Evolutionary conservation across 35 echinoderm and acorn worm genomes (phyloP), one percentile per base, ranked within the genome.

Genomic region (Heliocidaris tuberculata): DNA sequence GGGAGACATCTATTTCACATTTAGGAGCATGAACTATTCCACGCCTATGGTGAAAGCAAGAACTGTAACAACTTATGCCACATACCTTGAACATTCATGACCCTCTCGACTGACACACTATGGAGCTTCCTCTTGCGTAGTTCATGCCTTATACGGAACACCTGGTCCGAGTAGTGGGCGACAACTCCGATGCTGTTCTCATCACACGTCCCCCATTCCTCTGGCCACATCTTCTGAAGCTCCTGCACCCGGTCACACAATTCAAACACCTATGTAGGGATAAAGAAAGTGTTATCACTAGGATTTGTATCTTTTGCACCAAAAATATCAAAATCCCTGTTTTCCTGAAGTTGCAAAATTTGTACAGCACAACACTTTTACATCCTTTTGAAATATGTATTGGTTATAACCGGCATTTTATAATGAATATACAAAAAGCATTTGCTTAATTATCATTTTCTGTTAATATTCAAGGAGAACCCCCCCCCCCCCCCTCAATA

Each of bases 51-150:
- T 42, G 35, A 0, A 42, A 42, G 35, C 35, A 3, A 42, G 35
- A 42, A 42, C 35, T 42, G 35, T 42, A 42, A 42, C 35, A 42
- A 42, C 35, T 42, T 42, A 78, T 19, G 27, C 65, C 21, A 78
- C 19, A 27, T 94, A 99, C 98, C 98, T 96, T 99, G 97, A 6
- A 97, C 97, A 94, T 99, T 99, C 96, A 99, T 96, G 4, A 99
- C 98, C 93, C 98, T 96, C 88, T 99, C 98, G 32, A 99, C 98
- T 13, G 96, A 96, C 13, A 99, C 96, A 85, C 42, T 94, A 87
- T 86, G 48, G 48, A 99, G 97, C 17, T 96, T 88, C 21, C 94
- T 90, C 85, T 97, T 99, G n/a, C 98, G 96, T 47, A 99, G 92
- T 65, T 99, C 98, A 59, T 97, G 93, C 71, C 98, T 96, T 96